Base-by-base conservation (phyloP, 2,113 vertebrate genomes). In the Tragulus kanchil region DNA sequence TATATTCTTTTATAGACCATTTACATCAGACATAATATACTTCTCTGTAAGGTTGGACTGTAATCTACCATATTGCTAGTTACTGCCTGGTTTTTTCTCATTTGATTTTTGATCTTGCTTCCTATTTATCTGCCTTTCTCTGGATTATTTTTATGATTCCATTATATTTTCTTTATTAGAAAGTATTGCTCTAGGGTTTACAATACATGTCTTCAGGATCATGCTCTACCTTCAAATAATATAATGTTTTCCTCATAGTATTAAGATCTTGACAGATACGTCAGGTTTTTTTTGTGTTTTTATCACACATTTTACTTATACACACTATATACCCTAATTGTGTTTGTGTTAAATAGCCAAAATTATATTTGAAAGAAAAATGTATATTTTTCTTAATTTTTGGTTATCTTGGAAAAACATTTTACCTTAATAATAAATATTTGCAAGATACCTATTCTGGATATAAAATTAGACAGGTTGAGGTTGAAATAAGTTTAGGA, bases 401-500 rank as follows among this genome's bases (percentile, higher is more conserved):
- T 61, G 61, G 3, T n/a, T 92, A 78, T 54, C 48, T 89, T 36
- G 85, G 45, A 62, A 78, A 94, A 87, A 50, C 36, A 26, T 79
- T 87, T 61, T 95, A 36, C 45, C 28, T 81, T 89, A 58, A 79
- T 73, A 52, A 59, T 79, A 65, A 62, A 73, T 73, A 52, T 73
- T 79, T 73, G 28, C 56, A 28, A 89, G 13, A 23, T 79, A 58
- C 71, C 89, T 95, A 36, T 89, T 73, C 79, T 85, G 31, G n/a
- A 11, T 71, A 85, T 92, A 89, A 85, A 84, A 89, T 93, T 67
- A 64, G 25, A 86, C 31, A 69, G 31, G 7, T 75, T 86, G 59
- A 94, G 17, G 31, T 88, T 54, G 48, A n/a, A 69, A 12, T 87
- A 83, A 56, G 12, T 83, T 88, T 64, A 69, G 61, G 45, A 78